Percentiles rank a stretch among this genome's conserved stretches.
These are phyloP conservation scores for Allolobophora icterica DNA, from an alignment of 2,888 invertebrate genomes.

Conservation along the genomic window DNA sequence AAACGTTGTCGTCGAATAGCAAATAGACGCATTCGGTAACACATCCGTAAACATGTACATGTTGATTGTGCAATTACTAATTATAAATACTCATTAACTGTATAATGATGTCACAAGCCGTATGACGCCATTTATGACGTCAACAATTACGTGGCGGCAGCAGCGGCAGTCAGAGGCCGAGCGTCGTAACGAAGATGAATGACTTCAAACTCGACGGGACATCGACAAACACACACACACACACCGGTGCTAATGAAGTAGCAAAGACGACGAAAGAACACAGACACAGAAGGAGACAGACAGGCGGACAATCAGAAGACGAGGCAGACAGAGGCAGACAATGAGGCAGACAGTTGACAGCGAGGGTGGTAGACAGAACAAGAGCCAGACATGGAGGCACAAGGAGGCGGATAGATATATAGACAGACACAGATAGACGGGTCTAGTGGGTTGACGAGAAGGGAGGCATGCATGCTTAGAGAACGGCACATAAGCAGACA, in stretches of 20 bases:
- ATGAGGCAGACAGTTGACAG: too few species aligned
- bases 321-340: too few species aligned
- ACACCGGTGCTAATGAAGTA: background rate
- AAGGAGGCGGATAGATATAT: too few species aligned
- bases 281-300: background rate
- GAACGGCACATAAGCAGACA: background rate
- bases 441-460: too few species aligned
- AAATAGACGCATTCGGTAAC: too few species aligned
- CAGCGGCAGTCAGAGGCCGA: background rate
- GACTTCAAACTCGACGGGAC: background rate
- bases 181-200: background rate
- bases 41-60: background rate
- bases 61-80: background rate
- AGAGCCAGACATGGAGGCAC: too few species aligned
- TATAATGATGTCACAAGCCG: background rate
- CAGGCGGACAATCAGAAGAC: background rate
- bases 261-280: background rate
- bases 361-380: too few species aligned
- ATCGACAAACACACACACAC: too few species aligned
- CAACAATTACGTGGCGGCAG: constrained; percentile 13
- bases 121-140: constrained; percentile 17
- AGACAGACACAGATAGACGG: too few species aligned
- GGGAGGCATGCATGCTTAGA: too few species aligned
- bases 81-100: background rate
- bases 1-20: too few species aligned